A percentile compares a stretch with the other conserved stretches of the same genome.
Conservation (phyloP, 1,140 invertebrate genomes). For the Eumeta japonica region DNA sequence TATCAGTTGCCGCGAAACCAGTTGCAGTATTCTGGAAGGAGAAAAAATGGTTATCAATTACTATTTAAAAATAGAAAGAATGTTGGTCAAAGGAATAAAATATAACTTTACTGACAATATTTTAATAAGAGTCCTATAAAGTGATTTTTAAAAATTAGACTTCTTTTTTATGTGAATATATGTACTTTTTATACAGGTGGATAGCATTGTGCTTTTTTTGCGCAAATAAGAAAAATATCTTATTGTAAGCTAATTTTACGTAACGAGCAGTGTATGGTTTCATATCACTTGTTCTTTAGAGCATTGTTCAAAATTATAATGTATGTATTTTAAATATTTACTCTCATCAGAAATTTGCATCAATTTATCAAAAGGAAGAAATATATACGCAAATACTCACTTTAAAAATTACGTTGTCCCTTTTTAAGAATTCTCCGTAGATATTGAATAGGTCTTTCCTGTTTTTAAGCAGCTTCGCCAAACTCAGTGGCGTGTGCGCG, state of each 20-base stretch:
- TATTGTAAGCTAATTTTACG: no score
- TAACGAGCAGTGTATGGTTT: no score
- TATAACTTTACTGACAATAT: no score
- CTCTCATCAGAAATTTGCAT: background rate
- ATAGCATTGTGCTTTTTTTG: no score
- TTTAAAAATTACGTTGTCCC: constrained; percentile 50
- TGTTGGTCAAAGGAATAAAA: no score
- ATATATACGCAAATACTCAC: constrained; percentile 9
- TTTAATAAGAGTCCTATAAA: no score
- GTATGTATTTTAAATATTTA: background rate
- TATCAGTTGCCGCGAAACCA: constrained; percentile 40
- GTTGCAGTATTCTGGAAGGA: constrained; percentile 42
- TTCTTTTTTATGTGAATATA: constrained; percentile 14
- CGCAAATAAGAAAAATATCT: no score
- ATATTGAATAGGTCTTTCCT: constrained; percentile 45
- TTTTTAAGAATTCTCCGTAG: constrained; percentile 50
- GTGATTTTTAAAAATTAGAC: background rate
- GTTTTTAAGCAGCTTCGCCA: constrained; percentile 31
- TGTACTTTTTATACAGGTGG: constrained; percentile 9
- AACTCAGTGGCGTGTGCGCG: constrained; percentile 41
- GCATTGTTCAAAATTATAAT: background rate
- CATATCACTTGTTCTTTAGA: no score
- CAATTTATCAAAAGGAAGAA: background rate
- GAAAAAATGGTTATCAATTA: no score
- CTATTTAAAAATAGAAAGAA: no score